Percentiles rank a stretch among this genome's conserved stretches.
Evolutionary conservation across 2,797 vertebrate species (phyloP).

Genomic region (Pteronotus mesoamericanus): DNA sequence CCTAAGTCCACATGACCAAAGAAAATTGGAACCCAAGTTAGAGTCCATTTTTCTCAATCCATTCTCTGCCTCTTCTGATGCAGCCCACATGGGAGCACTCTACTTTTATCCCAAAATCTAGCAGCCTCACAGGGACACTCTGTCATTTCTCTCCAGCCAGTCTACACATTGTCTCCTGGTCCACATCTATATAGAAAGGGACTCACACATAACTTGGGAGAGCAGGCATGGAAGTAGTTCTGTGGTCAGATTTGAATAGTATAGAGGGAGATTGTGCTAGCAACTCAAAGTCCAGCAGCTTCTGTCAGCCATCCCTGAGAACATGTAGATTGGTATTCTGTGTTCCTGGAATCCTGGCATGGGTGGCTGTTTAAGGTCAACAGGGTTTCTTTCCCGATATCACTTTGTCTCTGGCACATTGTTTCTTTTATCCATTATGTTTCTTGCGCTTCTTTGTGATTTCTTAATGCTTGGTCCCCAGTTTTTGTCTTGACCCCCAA

Average conservation of each 20-base stretch:
- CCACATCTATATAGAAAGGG: not conserved
- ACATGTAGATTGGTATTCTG: not conserved
- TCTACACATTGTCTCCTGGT: not conserved
- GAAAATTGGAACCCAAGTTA: not conserved
- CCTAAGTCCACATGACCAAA: not conserved
- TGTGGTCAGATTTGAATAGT: not conserved
- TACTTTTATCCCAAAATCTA: not conserved
- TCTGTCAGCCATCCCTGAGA: not conserved
- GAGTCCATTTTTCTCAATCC: not conserved
- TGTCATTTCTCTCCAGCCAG: not conserved
- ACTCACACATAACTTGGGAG: not conserved
- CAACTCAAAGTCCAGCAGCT: not conserved
- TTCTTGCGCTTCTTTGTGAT: slow-evolving; percentile 8
- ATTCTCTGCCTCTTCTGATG: not conserved
- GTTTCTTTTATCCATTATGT: not conserved
- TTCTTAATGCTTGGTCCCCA: not conserved
- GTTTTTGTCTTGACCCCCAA: not conserved
- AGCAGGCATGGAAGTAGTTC: not conserved
- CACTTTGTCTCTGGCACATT: not conserved
- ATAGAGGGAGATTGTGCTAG: not conserved
- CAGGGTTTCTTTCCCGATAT: not conserved
- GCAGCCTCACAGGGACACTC: not conserved
- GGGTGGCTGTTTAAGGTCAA: not conserved
- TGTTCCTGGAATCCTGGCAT: not conserved
- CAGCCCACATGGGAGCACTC: not conserved